phyloP scores from a whole-genome alignment of 2,113 vertebrate genomes.

The Hippocampus abdominalis region DNA sequence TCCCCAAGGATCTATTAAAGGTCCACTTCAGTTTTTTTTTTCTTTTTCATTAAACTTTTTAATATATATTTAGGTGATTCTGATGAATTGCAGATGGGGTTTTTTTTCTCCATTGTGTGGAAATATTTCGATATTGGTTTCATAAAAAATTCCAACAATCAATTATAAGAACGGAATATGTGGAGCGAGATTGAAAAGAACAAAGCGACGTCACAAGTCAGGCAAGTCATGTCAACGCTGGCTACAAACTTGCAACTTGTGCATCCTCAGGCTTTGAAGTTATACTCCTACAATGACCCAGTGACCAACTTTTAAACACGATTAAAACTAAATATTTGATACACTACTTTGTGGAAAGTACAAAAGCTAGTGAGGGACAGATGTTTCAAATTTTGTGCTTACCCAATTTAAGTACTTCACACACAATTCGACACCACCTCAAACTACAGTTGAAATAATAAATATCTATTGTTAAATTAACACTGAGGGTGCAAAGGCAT shows the following conservation, averaged over 20 bases:
- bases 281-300: slow-evolving; percentile 16
- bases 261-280: slow-evolving; percentile 10
- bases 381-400: background rate
- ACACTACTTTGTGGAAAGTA: background rate
- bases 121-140: background rate
- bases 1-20: slow-evolving; percentile 16
- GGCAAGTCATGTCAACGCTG: background rate
- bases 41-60: slow-evolving; percentile 4
- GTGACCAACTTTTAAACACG: slow-evolving; percentile 9
- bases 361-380: background rate
- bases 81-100: background rate
- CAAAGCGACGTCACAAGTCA: background rate
- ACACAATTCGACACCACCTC: too few species aligned
- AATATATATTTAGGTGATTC: background rate
- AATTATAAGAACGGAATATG: background rate
- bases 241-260: background rate
- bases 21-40: background rate
- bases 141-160: too few species aligned
- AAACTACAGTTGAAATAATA: too few species aligned
- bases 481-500: background rate
- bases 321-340: slow-evolving; percentile 7
- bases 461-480: too few species aligned
- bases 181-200: background rate
- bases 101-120: background rate
- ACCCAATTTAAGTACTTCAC: too few species aligned